Evolutionary conservation across 2,888 invertebrate genomes (phyloP).

Genomic region (Zele albiditarsus): DNA sequence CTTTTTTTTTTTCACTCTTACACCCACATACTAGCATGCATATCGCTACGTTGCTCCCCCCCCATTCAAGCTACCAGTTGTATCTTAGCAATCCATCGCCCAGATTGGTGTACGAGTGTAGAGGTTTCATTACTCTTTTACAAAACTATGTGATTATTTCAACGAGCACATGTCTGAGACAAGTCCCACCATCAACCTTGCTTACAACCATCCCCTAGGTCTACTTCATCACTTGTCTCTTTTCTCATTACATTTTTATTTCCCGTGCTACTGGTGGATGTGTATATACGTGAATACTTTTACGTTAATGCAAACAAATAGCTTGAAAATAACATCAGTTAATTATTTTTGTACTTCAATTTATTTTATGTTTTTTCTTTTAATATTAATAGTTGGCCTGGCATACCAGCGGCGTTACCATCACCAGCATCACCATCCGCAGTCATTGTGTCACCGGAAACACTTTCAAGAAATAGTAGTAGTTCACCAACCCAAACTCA

Average conservation of each 20-base stretch:
- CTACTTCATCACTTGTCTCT: not conserved
- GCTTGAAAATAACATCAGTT: not conserved
- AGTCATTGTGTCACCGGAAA: constrained; percentile 84
- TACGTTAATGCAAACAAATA: too few relatives aligned
- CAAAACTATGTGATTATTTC: constrained; percentile 45
- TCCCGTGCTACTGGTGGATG: too few relatives aligned
- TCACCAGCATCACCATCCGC: constrained; percentile 85
- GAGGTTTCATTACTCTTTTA: constrained; percentile 25
- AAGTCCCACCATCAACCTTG: not conserved
- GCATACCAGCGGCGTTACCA: constrained; percentile 76
- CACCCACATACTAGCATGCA: not conserved
- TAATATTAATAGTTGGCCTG: constrained; percentile 67
- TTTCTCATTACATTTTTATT: not conserved
- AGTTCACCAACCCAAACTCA: constrained; percentile 76
- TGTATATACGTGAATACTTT: too few relatives aligned
- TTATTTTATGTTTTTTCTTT: constrained; percentile 34
- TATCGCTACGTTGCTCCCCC: not conserved
- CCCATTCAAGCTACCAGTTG: not conserved
- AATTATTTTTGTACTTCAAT: not conserved
- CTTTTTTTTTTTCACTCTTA: not conserved
- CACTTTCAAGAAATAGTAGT: constrained; percentile 81
- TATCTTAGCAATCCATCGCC: constrained; percentile 2
- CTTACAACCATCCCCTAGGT: too few relatives aligned
- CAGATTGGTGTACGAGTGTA: not conserved
- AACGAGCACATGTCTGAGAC: constrained; percentile 41